Conservation (phyloP, 64 coral and sea anemone genomes). For the Actinia tenebrosa region DNA sequence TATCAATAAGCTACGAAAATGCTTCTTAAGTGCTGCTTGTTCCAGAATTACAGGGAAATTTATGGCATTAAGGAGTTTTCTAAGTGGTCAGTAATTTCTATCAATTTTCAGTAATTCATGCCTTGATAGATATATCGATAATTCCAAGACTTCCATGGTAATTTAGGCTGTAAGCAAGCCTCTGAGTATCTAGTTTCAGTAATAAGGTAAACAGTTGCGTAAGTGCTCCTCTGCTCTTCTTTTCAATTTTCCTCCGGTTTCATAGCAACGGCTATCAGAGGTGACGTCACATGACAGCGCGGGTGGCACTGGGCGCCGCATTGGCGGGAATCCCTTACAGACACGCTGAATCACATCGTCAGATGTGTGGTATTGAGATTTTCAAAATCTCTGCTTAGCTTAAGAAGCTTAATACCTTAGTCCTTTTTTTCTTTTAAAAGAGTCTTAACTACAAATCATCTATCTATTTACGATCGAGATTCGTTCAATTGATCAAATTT, state of each 20-base stretch:
- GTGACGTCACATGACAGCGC: slow-evolving; percentile 46
- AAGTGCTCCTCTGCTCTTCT: slow-evolving; percentile 25
- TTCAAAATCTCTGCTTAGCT: neutral
- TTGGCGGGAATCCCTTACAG: slow-evolving; percentile 3
- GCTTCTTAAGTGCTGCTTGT: slow-evolving; percentile 13
- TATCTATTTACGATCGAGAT: neutral
- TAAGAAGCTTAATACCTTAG: neutral
- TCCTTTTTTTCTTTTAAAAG: neutral
- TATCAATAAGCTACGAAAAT: neutral
- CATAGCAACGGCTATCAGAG: slow-evolving; percentile 14
- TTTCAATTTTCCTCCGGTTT: neutral
- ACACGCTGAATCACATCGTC: slow-evolving; percentile 5
- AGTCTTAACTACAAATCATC: neutral
- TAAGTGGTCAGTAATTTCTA: neutral
- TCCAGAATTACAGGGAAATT: slow-evolving; percentile 12
- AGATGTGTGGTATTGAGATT: slow-evolving; percentile 12
- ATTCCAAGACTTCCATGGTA: slow-evolving; percentile 13
- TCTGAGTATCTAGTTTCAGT: slow-evolving; percentile 48
- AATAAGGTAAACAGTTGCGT: slow-evolving; percentile 38
- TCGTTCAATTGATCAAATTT: neutral
- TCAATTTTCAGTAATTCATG: neutral
- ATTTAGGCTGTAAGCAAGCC: slow-evolving; percentile 21
- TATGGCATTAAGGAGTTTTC: slow-evolving; percentile 4
- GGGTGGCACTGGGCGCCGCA: slow-evolving; percentile 9
- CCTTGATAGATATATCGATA: neutral